Conservation (phyloP, 2,797 vertebrate species). For the Lacerta viridis region DNA sequence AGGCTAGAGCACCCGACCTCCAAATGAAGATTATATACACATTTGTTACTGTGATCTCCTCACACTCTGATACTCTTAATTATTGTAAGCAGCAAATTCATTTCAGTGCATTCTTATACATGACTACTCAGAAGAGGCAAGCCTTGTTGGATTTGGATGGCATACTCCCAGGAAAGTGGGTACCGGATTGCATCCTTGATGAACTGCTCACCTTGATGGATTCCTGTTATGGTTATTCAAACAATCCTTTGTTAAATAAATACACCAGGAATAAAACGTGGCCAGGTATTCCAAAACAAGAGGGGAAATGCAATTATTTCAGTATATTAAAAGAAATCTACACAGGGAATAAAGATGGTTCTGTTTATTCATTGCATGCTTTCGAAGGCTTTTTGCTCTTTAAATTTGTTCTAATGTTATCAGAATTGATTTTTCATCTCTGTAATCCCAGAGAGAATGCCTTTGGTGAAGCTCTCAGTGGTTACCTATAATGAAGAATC, state of each 20-base stretch:
- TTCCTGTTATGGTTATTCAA: slow-evolving; percentile 17
- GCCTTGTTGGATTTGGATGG: no score
- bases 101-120: neutral
- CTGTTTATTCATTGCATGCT: slow-evolving; percentile 68
- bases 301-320: slow-evolving; percentile 51
- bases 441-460: slow-evolving; percentile 78
- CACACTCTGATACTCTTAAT: slow-evolving; percentile 15
- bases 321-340: slow-evolving; percentile 57
- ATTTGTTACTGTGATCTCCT: slow-evolving; percentile 48
- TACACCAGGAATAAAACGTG: slow-evolving; percentile 7
- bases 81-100: slow-evolving; percentile 25
- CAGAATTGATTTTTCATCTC: slow-evolving; percentile 81
- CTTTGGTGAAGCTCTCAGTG: slow-evolving; percentile 77
- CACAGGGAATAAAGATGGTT: slow-evolving; percentile 51
- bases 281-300: slow-evolving; percentile 34
- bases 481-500: slow-evolving; percentile 78
- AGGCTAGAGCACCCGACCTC: neutral
- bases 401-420: slow-evolving; percentile 81
- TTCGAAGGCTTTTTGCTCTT: slow-evolving; percentile 71
- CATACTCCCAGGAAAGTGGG: no score
- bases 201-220: neutral
- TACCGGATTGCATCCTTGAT: no score
- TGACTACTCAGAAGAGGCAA: neutral
- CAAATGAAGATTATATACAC: slow-evolving; percentile 42
- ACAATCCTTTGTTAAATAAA: slow-evolving; percentile 37